Evolutionary conservation across 2,888 invertebrate species (phyloP).

Genomic region (Listrodromus nycthemerus): DNA sequence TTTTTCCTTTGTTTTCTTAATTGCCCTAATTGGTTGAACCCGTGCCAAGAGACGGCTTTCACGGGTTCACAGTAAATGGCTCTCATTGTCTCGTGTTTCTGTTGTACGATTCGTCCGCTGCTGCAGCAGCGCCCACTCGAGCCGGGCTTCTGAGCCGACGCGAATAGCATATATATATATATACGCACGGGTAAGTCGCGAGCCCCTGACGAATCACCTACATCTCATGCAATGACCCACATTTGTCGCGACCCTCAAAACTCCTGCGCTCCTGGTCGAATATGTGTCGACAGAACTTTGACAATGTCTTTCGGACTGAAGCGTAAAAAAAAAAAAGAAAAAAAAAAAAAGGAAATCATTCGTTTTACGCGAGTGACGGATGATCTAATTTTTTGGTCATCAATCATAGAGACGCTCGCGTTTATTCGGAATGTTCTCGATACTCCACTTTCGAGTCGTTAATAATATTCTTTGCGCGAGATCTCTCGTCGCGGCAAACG

Average conservation of each 20-base stretch:
- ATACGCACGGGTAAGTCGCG: slow-evolving; percentile 18
- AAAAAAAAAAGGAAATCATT: not conserved
- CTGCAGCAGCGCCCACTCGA: slow-evolving; percentile 4
- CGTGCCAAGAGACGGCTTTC: slow-evolving; percentile 47
- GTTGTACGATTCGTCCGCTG: not conserved
- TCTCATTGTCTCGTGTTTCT: slow-evolving; percentile 25
- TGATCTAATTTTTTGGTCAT: slow-evolving; percentile 10
- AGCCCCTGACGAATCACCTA: slow-evolving; percentile 1
- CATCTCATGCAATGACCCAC: slow-evolving; percentile 31
- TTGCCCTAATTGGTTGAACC: slow-evolving; percentile 61
- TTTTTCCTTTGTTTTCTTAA: slow-evolving; percentile 39
- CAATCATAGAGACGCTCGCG: not conserved
- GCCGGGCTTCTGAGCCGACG: slow-evolving; percentile 26
- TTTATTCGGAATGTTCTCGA: not conserved
- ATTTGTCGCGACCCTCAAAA: slow-evolving; percentile 19
- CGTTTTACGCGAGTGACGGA: not conserved
- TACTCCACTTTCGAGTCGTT: slow-evolving; percentile 18
- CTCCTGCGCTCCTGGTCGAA: slow-evolving; percentile 2
- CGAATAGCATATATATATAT: slow-evolving; percentile 43
- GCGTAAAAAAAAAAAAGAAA: not conserved
- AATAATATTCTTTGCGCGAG: slow-evolving; percentile 36
- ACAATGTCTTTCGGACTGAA: not conserved
- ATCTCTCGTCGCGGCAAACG: slow-evolving; percentile 13
- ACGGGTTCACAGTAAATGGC: slow-evolving; percentile 16
- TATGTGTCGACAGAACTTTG: not conserved